phyloP scores from a whole-genome alignment of 2,113 vertebrate species.

The Ia io region DNA sequence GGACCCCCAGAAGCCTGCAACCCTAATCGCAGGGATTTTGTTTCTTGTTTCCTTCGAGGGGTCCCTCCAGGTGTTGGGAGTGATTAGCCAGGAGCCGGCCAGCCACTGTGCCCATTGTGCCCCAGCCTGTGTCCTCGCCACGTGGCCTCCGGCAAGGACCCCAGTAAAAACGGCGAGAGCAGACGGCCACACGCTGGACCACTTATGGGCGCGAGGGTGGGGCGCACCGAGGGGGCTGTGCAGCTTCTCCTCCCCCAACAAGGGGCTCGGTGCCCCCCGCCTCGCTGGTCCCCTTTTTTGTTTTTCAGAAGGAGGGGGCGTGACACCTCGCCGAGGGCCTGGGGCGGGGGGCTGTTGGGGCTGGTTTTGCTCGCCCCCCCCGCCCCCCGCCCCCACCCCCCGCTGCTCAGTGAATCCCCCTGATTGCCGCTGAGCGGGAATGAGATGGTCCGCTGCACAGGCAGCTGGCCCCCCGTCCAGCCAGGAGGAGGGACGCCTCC shows the following conservation, averaged over 20 bases:
- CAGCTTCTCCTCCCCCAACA: not conserved
- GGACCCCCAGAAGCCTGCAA: slow-evolving; percentile 91
- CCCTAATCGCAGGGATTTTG: slow-evolving; percentile 94
- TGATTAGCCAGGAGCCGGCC: slow-evolving; percentile 84
- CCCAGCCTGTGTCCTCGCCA: slow-evolving; percentile 71
- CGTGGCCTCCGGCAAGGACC: slow-evolving; percentile 76
- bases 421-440: slow-evolving; percentile 53
- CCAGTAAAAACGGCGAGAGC: slow-evolving; percentile 81
- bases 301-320: not conserved
- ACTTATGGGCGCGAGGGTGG: slow-evolving; percentile 51
- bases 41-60: slow-evolving; percentile 88
- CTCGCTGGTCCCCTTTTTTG: not conserved
- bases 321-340: not conserved
- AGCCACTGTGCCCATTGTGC: slow-evolving; percentile 81
- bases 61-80: slow-evolving; percentile 93
- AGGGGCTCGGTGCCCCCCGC: not conserved
- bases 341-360: not conserved
- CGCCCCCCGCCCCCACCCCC: not conserved
- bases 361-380: not conserved
- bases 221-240: not conserved
- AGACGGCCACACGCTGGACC: slow-evolving; percentile 65
- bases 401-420: slow-evolving; percentile 63
- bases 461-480: not conserved
- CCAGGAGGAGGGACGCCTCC: slow-evolving; percentile 9
- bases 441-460: slow-evolving; percentile 66